Evolutionary conservation across 2,888 invertebrate species (phyloP), one percentile per base, ranked within the genome.

Genomic region (Anthrax anthrax): DNA sequence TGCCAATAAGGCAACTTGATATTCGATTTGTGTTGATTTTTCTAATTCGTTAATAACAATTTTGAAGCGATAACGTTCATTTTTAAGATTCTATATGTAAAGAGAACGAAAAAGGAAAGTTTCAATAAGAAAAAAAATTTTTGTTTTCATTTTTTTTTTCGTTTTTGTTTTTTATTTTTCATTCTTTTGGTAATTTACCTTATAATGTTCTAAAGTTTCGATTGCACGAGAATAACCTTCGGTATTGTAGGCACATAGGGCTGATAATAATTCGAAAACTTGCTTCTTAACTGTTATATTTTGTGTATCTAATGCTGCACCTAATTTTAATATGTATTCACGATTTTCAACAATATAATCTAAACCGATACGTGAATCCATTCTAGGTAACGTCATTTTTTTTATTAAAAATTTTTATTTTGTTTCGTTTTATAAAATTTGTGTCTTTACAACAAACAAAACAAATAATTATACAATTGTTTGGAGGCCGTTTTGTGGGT

Each of bases 321-420:
- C 89, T 60, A 94, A 78, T 70, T 92, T 91, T 58, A 80, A 78
- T 58, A 87, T 84, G 70, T 91, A 91, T 69, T 91, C 91, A 54
- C 85, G 85, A 72, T 91, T 89, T 70, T 91, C 88, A 57, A 92
- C 89, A 66, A 94, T 89, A 70, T 89, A 90, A 73, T 91, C 90
- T 70, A 94, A 77, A 58, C 92, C 92, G 68, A 90, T 84, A 61
- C 88, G 81, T 64, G 90, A 86, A 75, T 92, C 92, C 88, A 92
- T 86, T 62, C 58, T 70, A 44, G 50, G 56, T 48, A 52, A 49
- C 16, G 52, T 52, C 53, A 53, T 52, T 18, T 29, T 42, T 29
- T 29, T 3, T 3, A 9, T 10, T 29, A 10, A 12, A 5, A 4
- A 12, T 32, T 32, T 32, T 12, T 29, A 32, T 32, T 32, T 32